Evolutionary conservation across 2,113 vertebrate species (phyloP), one percentile per base, ranked within the genome.

Genomic region (Myocastor coypus): DNA sequence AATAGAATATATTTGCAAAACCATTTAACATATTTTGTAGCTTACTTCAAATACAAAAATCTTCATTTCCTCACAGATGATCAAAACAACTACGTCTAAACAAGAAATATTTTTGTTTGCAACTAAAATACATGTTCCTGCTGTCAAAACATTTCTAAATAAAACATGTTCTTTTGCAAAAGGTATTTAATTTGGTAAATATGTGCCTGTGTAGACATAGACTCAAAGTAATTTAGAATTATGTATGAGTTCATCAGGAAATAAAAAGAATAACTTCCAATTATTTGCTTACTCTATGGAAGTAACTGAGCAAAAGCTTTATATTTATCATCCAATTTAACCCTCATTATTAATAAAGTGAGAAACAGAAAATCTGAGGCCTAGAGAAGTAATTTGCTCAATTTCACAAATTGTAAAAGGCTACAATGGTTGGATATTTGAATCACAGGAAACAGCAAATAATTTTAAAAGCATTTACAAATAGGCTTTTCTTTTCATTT

Each of bases 61-160:
- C 81, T 85, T 96, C 83, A 82, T 94, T 94, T 93, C 94, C 83
- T 73, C 66, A 71, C 19, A 59, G 77, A 93, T 64, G 81, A 96
- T 94, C 93, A 95, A 94, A 97, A 97, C 93, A 92, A 96, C 84
- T 17, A 69, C 50, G 81, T 92, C 75, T 75, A 87, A 87, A 92
- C 37, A 81, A 80, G 85, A 96, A 96, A 92, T 94, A 88, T 92
- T 98, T 95, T 86, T 97, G 85, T 97, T 94, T 96, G 64, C 66
- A 91, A 71, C 61, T 63, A 82, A 94, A 97, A 96, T 89, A 93
- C 83, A 94, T 92, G 95, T 94, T 94, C 90, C 81, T 57, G 68
- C 42, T 97, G 94, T 96, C 97, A 96, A 96, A 97, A 96, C 78
- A 97, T 89, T 89, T 87, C 94, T 92, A 92, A 94, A 90, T 83